Percentiles rank a stretch among this genome's conserved stretches.
Evolutionary conservation across 2,113 vertebrate species (phyloP).

Genomic region (Phyllostomus discolor): DNA sequence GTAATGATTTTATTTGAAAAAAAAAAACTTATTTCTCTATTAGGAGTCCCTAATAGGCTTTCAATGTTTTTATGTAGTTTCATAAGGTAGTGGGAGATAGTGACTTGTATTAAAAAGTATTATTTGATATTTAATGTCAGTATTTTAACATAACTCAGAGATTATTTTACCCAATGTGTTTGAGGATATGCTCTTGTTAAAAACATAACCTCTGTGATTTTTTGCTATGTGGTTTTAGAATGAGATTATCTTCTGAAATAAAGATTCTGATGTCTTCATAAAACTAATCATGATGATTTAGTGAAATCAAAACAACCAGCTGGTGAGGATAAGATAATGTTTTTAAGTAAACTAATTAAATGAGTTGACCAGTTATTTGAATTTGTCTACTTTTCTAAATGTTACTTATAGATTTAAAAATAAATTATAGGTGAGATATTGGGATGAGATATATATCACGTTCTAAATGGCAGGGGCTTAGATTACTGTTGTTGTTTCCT

Average conservation of each 20-base stretch:
- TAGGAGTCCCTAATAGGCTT: neutral
- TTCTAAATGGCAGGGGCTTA: neutral
- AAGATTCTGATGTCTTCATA: neutral
- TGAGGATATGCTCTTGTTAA: neutral
- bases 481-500: neutral
- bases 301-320: neutral
- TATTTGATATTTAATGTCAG: neutral
- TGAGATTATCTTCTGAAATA: slow-evolving; percentile 3
- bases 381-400: neutral
- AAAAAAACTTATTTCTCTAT: neutral
- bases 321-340: neutral
- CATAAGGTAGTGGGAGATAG: neutral
- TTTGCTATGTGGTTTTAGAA: neutral
- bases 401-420: neutral
- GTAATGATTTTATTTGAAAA: neutral
- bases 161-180: neutral
- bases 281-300: slow-evolving; percentile 6
- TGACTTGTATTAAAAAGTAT: neutral
- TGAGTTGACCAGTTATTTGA: neutral
- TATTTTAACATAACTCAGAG: slow-evolving; percentile 1
- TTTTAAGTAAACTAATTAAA: neutral
- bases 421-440: neutral
- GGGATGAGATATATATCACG: neutral
- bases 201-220: neutral
- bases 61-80: neutral